Evolutionary conservation across 35 echinoderm and acorn worm genomes (phyloP).

Genomic region (Heliocidaris tuberculata): DNA sequence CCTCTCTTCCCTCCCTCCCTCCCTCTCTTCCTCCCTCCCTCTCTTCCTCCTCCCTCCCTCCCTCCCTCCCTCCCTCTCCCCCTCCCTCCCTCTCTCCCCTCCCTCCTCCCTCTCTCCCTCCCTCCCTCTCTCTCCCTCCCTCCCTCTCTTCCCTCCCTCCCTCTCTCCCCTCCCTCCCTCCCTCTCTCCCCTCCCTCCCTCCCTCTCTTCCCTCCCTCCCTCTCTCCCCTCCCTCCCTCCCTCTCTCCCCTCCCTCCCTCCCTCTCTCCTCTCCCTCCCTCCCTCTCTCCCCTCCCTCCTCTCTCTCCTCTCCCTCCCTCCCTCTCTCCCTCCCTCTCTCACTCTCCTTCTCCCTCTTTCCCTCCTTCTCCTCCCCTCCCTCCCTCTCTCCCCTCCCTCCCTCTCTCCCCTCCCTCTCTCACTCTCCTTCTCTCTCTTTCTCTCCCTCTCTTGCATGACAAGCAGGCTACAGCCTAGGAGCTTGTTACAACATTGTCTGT

Average conservation of each 20-base stretch:
- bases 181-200: neutral
- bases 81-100: neutral
- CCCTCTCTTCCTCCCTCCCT: neutral
- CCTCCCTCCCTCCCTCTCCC: neutral
- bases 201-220: neutral
- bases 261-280: neutral
- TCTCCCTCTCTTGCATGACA: neutral
- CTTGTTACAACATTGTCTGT: too few relatives aligned
- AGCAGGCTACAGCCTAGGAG: too few relatives aligned
- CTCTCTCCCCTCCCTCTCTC: neutral
- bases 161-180: neutral
- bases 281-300: neutral
- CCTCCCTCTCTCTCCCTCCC: neutral
- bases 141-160: neutral
- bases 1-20: neutral
- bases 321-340: neutral
- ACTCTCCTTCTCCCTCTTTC: neutral
- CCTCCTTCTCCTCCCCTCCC: neutral
- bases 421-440: neutral
- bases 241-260: neutral
- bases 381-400: neutral
- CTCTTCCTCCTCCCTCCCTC: neutral
- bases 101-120: neutral
- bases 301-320: neutral
- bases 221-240: neutral